These are phyloP conservation scores for Melanocharis versteri DNA, from an alignment of 2,113 vertebrate species.

Conservation along the genomic window DNA sequence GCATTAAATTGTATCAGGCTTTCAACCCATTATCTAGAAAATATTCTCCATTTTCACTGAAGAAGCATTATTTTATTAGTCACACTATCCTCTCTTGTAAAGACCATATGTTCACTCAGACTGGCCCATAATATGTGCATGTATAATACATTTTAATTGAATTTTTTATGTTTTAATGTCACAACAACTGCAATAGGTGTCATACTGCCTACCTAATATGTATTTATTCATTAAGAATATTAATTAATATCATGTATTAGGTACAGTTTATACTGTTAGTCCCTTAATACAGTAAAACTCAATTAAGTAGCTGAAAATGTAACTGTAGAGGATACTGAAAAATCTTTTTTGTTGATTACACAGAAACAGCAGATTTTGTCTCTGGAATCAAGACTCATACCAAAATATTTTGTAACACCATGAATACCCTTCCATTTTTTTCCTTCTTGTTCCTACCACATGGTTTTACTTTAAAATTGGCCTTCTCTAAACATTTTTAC, in stretches of 20 bases:
- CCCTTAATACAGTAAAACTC: neutral
- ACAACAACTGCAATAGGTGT: neutral
- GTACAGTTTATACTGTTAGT: neutral
- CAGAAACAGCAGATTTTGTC: neutral
- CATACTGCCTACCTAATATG: neutral
- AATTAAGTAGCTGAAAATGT: neutral
- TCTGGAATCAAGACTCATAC: neutral
- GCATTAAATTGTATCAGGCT: constrained; percentile 12
- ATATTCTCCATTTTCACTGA: neutral
- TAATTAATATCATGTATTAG: neutral
- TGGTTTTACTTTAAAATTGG: neutral
- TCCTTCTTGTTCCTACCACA: neutral
- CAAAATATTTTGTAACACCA: neutral
- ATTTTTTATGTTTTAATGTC: neutral
- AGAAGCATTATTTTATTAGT: constrained; percentile 14
- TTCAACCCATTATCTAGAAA: constrained; percentile 7
- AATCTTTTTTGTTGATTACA: neutral
- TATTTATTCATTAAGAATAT: neutral
- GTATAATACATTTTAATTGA: neutral
- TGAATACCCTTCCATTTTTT: neutral
- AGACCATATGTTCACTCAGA: neutral
- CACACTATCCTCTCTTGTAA: neutral
- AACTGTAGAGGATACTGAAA: neutral
- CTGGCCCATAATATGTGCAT: neutral
- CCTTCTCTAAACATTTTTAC: neutral